These are phyloP conservation scores for Maniola hyperantus DNA, from an alignment of 2,888 invertebrate species.

Conservation along the genomic window DNA sequence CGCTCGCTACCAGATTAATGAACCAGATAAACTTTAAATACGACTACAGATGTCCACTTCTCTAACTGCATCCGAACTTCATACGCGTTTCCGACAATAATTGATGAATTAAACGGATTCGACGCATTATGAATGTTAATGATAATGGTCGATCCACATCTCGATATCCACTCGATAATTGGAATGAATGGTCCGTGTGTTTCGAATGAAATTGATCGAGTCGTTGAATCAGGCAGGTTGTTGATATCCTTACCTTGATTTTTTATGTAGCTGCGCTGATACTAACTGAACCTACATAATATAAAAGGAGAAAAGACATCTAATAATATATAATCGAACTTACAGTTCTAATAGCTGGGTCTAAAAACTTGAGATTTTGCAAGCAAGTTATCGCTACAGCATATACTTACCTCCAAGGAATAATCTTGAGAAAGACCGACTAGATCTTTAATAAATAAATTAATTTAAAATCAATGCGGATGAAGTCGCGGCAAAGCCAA, in stretches of 20 bases:
- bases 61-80: slow-evolving; percentile 57
- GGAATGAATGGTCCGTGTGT: slow-evolving; percentile 70
- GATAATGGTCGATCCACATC: slow-evolving; percentile 60
- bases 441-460: too few relatives aligned
- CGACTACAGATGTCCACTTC: slow-evolving; percentile 72
- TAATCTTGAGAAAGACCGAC: too few relatives aligned
- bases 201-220: slow-evolving; percentile 60
- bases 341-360: too few relatives aligned
- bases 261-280: too few relatives aligned
- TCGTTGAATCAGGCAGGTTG: slow-evolving; percentile 52
- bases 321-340: too few relatives aligned
- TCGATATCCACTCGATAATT: slow-evolving; percentile 60
- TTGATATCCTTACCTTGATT: slow-evolving; percentile 36
- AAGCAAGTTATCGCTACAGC: too few relatives aligned
- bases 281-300: too few relatives aligned
- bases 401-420: too few relatives aligned
- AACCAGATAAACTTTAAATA: slow-evolving; percentile 78
- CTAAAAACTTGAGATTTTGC: too few relatives aligned
- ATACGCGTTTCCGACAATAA: slow-evolving; percentile 58
- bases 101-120: slow-evolving; percentile 73
- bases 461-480: too few relatives aligned
- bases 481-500: too few relatives aligned
- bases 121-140: slow-evolving; percentile 71
- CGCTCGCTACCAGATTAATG: slow-evolving; percentile 77
- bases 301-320: too few relatives aligned